Evolutionary conservation across 92 coral and sea anemone genomes (phyloP).

Genomic region (Isaurus tuberculatus): DNA sequence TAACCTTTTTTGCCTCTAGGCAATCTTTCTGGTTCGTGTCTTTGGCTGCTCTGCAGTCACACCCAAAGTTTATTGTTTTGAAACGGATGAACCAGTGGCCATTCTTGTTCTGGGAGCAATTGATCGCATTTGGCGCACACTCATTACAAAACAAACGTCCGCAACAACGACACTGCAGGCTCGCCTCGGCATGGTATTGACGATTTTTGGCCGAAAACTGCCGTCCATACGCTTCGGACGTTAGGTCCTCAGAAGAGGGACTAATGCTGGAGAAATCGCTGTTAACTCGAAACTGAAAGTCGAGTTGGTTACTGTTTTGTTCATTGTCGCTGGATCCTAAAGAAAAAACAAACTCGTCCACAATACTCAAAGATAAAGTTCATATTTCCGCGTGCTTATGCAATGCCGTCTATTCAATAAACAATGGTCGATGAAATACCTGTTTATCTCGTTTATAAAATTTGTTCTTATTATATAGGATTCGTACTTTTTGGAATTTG

Average conservation of each 20-base stretch:
- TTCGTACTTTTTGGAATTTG: too few relatives aligned
- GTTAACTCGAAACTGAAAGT: slow-evolving; percentile 66
- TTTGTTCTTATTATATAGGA: too few relatives aligned
- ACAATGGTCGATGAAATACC: too few relatives aligned
- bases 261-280: slow-evolving; percentile 56
- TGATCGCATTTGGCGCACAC: slow-evolving; percentile 60
- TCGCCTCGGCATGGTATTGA: slow-evolving; percentile 57
- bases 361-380: neutral
- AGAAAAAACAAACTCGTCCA: neutral
- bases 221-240: slow-evolving; percentile 30
- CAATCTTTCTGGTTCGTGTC: slow-evolving; percentile 23
- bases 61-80: slow-evolving; percentile 29
- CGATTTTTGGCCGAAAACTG: slow-evolving; percentile 72
- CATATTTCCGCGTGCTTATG: neutral
- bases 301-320: slow-evolving; percentile 46
- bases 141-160: slow-evolving; percentile 62
- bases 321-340: slow-evolving; percentile 47
- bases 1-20: neutral
- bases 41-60: neutral
- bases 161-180: slow-evolving; percentile 72
- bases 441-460: too few relatives aligned
- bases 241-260: slow-evolving; percentile 17
- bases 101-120: slow-evolving; percentile 58
- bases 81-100: slow-evolving; percentile 68
- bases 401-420: neutral